Percentiles rank a stretch among this genome's conserved stretches.
These are phyloP conservation scores for Drosophila nannoptera DNA, from an alignment of 1,140 invertebrate genomes.

Conservation along the genomic window DNA sequence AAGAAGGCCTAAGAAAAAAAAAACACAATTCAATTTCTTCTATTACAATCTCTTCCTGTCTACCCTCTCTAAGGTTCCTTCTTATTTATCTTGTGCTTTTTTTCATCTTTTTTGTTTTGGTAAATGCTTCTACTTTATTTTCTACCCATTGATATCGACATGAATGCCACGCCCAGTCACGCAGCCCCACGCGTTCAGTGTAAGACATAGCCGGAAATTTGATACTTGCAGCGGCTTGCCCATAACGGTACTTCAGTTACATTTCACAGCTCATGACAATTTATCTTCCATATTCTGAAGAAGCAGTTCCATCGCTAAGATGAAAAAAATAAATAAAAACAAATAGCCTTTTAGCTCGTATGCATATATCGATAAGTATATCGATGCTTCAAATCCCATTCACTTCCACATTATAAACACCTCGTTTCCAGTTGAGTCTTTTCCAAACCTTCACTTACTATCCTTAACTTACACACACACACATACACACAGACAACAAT, in stretches of 20 bases:
- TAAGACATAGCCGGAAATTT: constrained; percentile 26
- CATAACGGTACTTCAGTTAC: too few relatives aligned
- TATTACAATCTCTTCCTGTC: constrained; percentile 67
- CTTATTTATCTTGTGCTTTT: constrained; percentile 1
- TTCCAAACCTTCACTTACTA: neutral
- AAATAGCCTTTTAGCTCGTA: too few relatives aligned
- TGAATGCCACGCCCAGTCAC: constrained; percentile 53
- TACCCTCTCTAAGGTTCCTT: constrained; percentile 31
- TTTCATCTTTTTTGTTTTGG: constrained; percentile 10
- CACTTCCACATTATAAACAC: too few relatives aligned
- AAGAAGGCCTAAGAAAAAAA: constrained; percentile 29
- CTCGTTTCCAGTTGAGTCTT: too few relatives aligned
- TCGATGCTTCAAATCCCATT: too few relatives aligned
- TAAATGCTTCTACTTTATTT: constrained; percentile 12
- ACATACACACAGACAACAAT: constrained; percentile 6
- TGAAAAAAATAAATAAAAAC: too few relatives aligned
- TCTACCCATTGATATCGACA: constrained; percentile 29
- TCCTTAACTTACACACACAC: constrained; percentile 1
- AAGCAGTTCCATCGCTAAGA: too few relatives aligned
- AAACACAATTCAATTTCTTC: constrained; percentile 75
- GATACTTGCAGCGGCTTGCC: neutral
- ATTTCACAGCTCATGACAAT: too few relatives aligned
- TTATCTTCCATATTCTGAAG: neutral
- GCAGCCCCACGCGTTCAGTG: constrained; percentile 7
- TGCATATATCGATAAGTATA: too few relatives aligned